Base-by-base conservation (phyloP, 2,888 invertebrate species). In the Plutella xylostella region DNA sequence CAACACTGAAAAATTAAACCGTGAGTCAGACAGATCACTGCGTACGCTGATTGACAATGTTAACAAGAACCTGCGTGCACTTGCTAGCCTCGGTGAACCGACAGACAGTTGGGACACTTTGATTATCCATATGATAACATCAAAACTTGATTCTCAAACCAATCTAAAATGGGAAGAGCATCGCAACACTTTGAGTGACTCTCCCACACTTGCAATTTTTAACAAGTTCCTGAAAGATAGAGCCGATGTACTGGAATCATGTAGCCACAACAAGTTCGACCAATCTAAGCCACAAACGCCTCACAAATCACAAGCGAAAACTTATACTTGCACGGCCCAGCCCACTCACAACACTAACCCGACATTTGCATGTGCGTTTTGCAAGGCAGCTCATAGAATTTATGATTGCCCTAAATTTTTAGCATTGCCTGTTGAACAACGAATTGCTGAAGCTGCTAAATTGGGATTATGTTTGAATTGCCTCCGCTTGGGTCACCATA, bases 51-150 rank as follows among this genome's bases (percentile, higher is more conserved):
- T 56, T 0, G 56, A 56, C 35, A 47, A 53, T 28, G 51, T 52
- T 2, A 51, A 48, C 6, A 52, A 56, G 37, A 55, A 55, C 33
- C 42, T 56, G 14, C 50, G 56, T 7, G 56, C 53, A 1, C 42
- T 56, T 37, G 19, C 48, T 7, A 52, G 45, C 30, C 34, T 54
- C 14, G 55, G 50, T 1, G 51, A 50, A 21, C 52, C 54, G 2
- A 53, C 54, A 2, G 51, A 52, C n/a, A 42, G 48, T 6, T 53
- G 50, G 49, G 53, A 51, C 15, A 19, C 31, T 1, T 18, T 50
- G 11, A 31, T 53, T 15, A 51, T 53, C 28, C 19, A 35, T 12
- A 4, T 17, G 12, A 17, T 35, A 17, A 18, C 18, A 12, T 35
- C 35, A 18, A 35, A 35, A 35, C 18, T 35, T 7, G 35, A 35